These are phyloP conservation scores for Callaeas wilsoni DNA, from an alignment of 2,113 vertebrate species.

Conservation along the genomic window DNA sequence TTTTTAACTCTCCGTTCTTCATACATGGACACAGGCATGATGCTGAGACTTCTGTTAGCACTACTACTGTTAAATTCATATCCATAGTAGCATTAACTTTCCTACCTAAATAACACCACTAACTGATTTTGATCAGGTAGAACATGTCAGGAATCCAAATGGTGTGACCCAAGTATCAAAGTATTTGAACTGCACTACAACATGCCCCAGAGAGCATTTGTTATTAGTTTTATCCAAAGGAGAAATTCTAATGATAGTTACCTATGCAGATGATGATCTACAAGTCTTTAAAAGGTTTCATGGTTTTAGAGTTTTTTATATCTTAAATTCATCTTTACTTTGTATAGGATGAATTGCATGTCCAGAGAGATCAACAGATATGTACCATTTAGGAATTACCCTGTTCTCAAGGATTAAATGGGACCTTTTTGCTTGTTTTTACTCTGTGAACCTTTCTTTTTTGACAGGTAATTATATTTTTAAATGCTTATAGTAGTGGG, in stretches of 20 bases:
- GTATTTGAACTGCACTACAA: neutral
- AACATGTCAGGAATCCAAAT: neutral
- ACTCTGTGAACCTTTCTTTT: neutral
- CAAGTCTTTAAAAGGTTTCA: neutral
- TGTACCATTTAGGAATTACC: neutral
- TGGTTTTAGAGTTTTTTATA: neutral
- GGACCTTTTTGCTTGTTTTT: neutral
- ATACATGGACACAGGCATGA: neutral
- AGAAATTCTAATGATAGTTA: neutral
- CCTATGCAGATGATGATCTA: neutral
- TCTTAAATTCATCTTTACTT: neutral
- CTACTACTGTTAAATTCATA: neutral
- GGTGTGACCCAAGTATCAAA: rapidly evolving
- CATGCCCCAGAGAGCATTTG: neutral
- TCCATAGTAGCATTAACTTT: neutral
- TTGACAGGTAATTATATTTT: neutral
- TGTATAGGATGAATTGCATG: neutral
- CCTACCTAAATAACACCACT: neutral
- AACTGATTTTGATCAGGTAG: neutral
- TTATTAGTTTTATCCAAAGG: neutral
- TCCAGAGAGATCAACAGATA: neutral
- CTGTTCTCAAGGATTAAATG: neutral
- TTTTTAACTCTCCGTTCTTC: neutral
- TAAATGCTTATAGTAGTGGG: neutral
- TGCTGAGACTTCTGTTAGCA: neutral